A percentile compares a stretch with the other conserved stretches of the same genome.
phyloP scores from a whole-genome alignment of 2,113 vertebrate genomes.

The Myanophis thanlyinensis region DNA sequence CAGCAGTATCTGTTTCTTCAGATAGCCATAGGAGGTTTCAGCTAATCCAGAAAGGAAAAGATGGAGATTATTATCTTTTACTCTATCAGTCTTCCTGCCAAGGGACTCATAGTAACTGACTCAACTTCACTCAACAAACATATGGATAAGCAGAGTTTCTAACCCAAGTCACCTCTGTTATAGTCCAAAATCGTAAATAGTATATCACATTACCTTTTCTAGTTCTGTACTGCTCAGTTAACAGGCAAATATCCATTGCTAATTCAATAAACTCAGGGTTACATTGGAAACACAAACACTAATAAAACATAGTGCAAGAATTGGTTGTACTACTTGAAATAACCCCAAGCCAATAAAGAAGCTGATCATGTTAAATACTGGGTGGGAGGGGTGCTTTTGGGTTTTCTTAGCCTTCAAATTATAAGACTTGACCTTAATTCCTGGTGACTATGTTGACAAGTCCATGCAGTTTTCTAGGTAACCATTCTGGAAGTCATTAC shows the following conservation, averaged over 20 bases:
- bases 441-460: not conserved
- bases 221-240: not conserved
- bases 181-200: not conserved
- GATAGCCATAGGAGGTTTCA: constrained; percentile 28
- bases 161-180: not conserved
- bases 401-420: not conserved
- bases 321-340: not conserved
- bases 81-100: not conserved
- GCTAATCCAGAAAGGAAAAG: constrained; percentile 6
- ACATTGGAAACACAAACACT: not conserved
- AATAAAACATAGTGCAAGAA: not conserved
- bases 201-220: not conserved
- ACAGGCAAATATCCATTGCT: not conserved
- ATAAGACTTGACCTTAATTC: not conserved
- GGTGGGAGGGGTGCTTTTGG: not conserved
- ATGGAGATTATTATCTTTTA: not conserved
- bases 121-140: not conserved
- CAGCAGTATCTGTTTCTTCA: constrained; percentile 30
- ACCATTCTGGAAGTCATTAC: not conserved
- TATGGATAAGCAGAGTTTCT: not conserved
- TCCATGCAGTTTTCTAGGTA: not conserved
- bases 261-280: not conserved
- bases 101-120: not conserved
- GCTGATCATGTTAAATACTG: not conserved
- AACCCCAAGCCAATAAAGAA: not conserved